These are phyloP conservation scores for Phodopus roborovskii DNA, from an alignment of 2,113 vertebrate species.

Conservation along the genomic window DNA sequence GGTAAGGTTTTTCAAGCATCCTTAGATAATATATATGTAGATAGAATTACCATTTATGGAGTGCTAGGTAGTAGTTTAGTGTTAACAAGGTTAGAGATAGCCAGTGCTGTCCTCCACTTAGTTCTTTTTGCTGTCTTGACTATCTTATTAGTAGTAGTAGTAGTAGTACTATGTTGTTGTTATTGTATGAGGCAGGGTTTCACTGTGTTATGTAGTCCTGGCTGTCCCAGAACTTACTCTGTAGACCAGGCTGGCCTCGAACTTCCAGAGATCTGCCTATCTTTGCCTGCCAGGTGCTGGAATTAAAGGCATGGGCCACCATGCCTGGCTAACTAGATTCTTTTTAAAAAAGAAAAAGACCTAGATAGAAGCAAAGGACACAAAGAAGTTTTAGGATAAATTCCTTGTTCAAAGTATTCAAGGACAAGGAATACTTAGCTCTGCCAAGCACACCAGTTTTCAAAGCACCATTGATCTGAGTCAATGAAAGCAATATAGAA, in stretches of 20 bases:
- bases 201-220: background rate
- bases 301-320: background rate
- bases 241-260: background rate
- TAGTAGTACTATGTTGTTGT: background rate
- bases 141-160: background rate
- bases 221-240: background rate
- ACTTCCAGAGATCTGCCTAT: background rate
- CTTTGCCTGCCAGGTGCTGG: background rate
- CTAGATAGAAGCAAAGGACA: constrained; percentile 43
- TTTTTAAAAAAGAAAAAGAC: background rate
- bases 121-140: constrained; percentile 17
- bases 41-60: background rate
- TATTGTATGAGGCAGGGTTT: too few relatives aligned
- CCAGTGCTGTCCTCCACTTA: background rate
- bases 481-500: constrained; percentile 40
- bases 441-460: constrained; percentile 1
- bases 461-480: constrained; percentile 24
- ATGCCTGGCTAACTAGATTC: background rate
- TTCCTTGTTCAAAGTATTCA: constrained; percentile 2
- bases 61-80: background rate
- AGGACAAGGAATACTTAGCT: background rate
- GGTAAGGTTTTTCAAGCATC: constrained; percentile 1
- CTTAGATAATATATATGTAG: constrained; percentile 21
- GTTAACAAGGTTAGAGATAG: constrained; percentile 3
- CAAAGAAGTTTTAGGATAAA: constrained; percentile 43